These are phyloP conservation scores for Hirtodrosophila histrioides DNA, from an alignment of 2,888 invertebrate species.

Conservation along the genomic window DNA sequence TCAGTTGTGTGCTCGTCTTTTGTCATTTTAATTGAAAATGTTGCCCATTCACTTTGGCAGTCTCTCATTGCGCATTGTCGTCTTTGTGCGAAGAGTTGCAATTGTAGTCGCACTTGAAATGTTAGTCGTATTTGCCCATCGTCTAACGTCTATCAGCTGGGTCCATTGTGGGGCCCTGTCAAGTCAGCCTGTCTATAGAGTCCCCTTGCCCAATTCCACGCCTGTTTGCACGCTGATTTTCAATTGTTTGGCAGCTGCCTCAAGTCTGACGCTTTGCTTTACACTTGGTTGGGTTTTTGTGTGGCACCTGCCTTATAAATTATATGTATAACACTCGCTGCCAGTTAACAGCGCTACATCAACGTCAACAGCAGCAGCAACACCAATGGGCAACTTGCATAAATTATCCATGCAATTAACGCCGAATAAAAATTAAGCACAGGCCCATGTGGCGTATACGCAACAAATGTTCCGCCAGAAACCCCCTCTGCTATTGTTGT, in stretches of 20 bases:
- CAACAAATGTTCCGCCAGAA: conserved; percentile 15
- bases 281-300: conserved; percentile 35
- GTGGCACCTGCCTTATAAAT: conserved; percentile 5
- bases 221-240: conserved; percentile 51
- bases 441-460: conserved; percentile 37
- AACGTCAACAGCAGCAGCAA: conserved; percentile 4
- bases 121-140: conserved; percentile 37
- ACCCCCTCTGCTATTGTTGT: conserved; percentile 7
- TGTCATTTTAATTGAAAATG: conserved; percentile 76
- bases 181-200: conserved; percentile 10
- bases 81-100: conserved; percentile 28
- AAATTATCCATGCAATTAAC: conserved; percentile 44
- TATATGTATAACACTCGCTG: conserved; percentile 24
- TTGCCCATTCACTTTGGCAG: conserved; percentile 25
- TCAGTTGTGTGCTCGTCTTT: conserved; percentile 38
- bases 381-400: conserved; percentile 17
- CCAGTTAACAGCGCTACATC: conserved; percentile 5
- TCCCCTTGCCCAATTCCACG: conserved; percentile 28
- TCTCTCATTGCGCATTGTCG: conserved; percentile 29
- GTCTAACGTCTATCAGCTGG: conserved; percentile 27
- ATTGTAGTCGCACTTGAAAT: conserved; percentile 45
- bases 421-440: conserved; percentile 25
- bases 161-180: conserved; percentile 37
- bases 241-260: conserved; percentile 41
- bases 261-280: conserved; percentile 29